A percentile compares a stretch with the other conserved stretches of the same genome.
Evolutionary conservation across 2,888 invertebrate species (phyloP).

Genomic region (Spisula subtruncata): DNA sequence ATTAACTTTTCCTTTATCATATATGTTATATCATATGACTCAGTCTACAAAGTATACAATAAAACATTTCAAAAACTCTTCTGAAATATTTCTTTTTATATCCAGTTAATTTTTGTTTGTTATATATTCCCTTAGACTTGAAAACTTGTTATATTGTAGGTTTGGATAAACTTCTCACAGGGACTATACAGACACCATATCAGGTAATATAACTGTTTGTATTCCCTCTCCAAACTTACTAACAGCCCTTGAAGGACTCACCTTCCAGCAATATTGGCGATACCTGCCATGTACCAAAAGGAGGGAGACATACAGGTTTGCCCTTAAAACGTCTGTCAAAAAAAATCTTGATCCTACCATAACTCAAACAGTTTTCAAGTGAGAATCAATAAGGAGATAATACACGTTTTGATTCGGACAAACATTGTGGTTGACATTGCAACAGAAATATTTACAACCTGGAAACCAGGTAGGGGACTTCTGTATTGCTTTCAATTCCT

Average conservation of each 20-base stretch:
- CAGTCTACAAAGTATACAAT: background rate
- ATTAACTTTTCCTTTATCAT: background rate
- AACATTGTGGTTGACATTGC: too few species aligned
- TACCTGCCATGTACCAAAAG: background rate
- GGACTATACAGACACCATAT: conserved; percentile 58
- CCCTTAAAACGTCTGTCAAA: background rate
- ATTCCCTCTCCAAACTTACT: too few species aligned
- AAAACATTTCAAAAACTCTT: too few species aligned
- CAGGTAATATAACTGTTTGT: conserved; percentile 35
- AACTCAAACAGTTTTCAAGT: background rate
- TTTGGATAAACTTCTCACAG: conserved; percentile 62
- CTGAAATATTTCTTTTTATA: too few species aligned
- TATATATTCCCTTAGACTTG: too few species aligned
- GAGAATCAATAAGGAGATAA: background rate
- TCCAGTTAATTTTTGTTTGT: too few species aligned
- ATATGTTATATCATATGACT: too few species aligned
- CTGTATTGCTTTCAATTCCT: too few species aligned
- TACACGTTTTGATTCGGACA: background rate
- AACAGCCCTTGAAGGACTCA: background rate
- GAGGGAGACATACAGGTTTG: too few species aligned
- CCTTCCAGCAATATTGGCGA: background rate
- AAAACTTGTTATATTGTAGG: conserved; percentile 42
- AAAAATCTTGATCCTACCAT: too few species aligned
- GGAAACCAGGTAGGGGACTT: too few species aligned
- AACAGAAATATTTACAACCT: too few species aligned